Evolutionary conservation across 2,888 invertebrate species (phyloP).

Genomic region (Alitta virens): DNA sequence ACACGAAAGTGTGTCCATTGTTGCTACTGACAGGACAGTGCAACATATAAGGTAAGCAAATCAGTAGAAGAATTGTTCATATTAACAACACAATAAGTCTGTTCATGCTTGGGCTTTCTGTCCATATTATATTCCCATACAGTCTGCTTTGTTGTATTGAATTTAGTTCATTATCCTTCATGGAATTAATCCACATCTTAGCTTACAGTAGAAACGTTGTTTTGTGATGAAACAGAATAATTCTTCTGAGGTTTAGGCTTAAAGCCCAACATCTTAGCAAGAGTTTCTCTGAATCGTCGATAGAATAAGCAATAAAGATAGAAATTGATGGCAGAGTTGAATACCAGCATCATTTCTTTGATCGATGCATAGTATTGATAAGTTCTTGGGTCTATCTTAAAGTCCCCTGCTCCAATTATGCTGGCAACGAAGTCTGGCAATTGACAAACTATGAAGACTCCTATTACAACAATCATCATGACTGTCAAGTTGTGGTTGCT

Average conservation of each 20-base stretch:
- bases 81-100: too few relatives aligned
- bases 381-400: neutral
- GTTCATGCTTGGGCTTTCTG: too few relatives aligned
- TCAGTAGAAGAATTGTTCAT: too few relatives aligned
- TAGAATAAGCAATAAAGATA: conserved; percentile 16
- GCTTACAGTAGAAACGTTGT: too few relatives aligned
- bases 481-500: conserved; percentile 2
- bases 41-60: too few relatives aligned
- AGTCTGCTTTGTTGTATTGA: too few relatives aligned
- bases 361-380: conserved; percentile 8
- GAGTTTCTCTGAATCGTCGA: conserved; percentile 5
- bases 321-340: conserved; percentile 20
- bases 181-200: too few relatives aligned
- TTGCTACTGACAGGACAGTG: too few relatives aligned
- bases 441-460: conserved; percentile 15
- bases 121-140: too few relatives aligned
- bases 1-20: too few relatives aligned
- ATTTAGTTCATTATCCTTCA: too few relatives aligned
- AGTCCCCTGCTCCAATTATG: conserved; percentile 13
- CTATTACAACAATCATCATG: conserved; percentile 16
- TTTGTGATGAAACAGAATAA: too few relatives aligned
- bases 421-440: conserved; percentile 19
- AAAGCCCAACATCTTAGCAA: neutral
- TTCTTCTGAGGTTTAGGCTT: neutral
- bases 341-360: conserved; percentile 14